These are phyloP conservation scores for Acanthiza pusilla DNA, from an alignment of 2,797 vertebrate genomes.

Conservation along the genomic window DNA sequence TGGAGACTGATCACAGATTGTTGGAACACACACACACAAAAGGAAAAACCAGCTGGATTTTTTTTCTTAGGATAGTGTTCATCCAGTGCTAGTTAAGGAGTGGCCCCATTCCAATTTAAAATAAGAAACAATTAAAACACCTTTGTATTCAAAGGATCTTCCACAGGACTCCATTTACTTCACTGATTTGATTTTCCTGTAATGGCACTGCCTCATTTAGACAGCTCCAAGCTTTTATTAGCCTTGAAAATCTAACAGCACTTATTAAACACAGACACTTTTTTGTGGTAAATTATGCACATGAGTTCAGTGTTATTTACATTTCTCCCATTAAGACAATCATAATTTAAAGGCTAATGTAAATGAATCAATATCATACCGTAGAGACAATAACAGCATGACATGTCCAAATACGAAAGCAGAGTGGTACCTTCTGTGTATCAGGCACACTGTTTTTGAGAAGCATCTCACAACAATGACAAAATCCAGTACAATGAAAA, in stretches of 20 bases:
- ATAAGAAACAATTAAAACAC: constrained; percentile 2
- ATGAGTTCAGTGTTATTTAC: background rate
- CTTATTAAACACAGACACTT: background rate
- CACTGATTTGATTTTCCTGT: background rate
- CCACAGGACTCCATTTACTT: background rate
- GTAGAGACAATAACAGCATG: background rate
- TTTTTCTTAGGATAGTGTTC: background rate
- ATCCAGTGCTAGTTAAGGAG: background rate
- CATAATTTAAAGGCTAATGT: background rate
- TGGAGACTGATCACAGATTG: constrained; percentile 20
- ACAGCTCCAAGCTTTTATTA: background rate
- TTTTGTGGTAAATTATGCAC: background rate
- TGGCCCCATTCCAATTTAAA: background rate
- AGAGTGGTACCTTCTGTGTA: background rate
- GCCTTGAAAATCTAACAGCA: background rate
- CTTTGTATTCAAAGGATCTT: background rate
- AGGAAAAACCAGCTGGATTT: background rate
- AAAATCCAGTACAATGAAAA: background rate
- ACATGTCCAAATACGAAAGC: background rate
- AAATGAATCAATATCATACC: background rate
- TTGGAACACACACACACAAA: background rate
- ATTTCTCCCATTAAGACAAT: background rate
- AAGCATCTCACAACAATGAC: background rate
- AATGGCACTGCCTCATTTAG: background rate
- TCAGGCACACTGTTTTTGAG: background rate